Evolutionary conservation across 1,140 invertebrate species (phyloP).

Genomic region (Drosophila pectinifera): DNA sequence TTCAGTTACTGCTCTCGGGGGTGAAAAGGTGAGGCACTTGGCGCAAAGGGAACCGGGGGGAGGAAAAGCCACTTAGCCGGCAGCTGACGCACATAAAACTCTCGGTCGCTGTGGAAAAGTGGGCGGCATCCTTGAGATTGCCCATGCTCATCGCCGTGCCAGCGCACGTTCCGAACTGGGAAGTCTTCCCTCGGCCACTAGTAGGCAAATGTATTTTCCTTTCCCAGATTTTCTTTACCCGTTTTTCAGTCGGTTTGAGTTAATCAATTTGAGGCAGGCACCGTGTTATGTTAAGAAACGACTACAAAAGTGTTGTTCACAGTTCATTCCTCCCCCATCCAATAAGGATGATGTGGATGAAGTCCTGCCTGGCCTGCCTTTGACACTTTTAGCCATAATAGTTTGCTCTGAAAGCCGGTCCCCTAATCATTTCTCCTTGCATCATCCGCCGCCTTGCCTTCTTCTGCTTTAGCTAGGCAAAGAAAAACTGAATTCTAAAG

Average conservation of each 20-base stretch:
- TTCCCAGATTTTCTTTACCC: slow-evolving; percentile 13
- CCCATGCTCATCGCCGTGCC: slow-evolving; percentile 47
- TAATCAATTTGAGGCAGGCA: slow-evolving; percentile 71
- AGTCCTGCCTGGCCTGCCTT: slow-evolving; percentile 61
- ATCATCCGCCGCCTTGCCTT: slow-evolving; percentile 13
- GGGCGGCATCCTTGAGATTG: slow-evolving; percentile 51
- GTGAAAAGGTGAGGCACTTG: slow-evolving; percentile 35
- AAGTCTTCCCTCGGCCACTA: slow-evolving; percentile 21
- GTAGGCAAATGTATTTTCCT: slow-evolving; percentile 54
- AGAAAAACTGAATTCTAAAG: slow-evolving; percentile 66
- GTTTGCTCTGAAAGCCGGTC: slow-evolving; percentile 49
- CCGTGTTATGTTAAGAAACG: slow-evolving; percentile 62
- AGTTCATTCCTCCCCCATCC: slow-evolving; percentile 71
- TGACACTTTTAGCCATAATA: slow-evolving; percentile 74
- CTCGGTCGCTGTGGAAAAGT: slow-evolving; percentile 15
- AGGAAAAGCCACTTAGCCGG: slow-evolving; percentile 57
- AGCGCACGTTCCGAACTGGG: slow-evolving; percentile 36
- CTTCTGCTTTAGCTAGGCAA: slow-evolving; percentile 57
- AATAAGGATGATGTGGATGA: slow-evolving; percentile 39
- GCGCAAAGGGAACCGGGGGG: slow-evolving; percentile 13
- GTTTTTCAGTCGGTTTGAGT: slow-evolving; percentile 52
- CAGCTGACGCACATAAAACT: slow-evolving; percentile 70
- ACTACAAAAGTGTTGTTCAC: slow-evolving; percentile 66
- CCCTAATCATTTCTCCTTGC: slow-evolving; percentile 62
- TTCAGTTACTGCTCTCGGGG: slow-evolving; percentile 6